phyloP scores from a whole-genome alignment of 2,888 invertebrate species.

The Hylaea fasciaria region DNA sequence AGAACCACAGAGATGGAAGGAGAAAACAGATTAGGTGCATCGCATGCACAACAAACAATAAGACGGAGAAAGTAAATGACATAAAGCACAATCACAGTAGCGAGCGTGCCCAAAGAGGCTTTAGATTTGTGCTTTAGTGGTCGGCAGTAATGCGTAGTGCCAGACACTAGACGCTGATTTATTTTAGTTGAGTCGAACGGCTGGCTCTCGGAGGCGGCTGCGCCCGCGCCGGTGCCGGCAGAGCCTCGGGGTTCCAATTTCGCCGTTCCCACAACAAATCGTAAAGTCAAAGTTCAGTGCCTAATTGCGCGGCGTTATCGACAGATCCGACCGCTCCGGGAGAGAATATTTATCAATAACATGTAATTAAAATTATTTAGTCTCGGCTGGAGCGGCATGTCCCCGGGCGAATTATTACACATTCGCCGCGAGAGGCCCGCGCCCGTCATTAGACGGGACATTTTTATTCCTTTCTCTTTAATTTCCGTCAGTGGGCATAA shows the following conservation, averaged over 20 bases:
- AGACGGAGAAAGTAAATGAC: too few relatives aligned
- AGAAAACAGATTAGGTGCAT: too few relatives aligned
- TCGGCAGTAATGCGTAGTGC: too few relatives aligned
- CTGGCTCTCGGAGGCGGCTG: constrained; percentile 3
- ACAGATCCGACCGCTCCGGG: constrained; percentile 75
- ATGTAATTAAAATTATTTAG: constrained; percentile 84
- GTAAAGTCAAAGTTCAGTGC: constrained; percentile 78
- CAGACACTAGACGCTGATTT: too few relatives aligned
- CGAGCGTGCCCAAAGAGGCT: too few relatives aligned
- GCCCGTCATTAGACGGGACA: constrained; percentile 79
- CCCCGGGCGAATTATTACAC: constrained; percentile 81
- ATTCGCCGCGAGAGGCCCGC: constrained; percentile 79
- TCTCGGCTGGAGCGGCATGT: constrained; percentile 58
- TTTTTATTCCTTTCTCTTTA: constrained; percentile 83
- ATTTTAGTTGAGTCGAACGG: not conserved
- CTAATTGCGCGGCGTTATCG: constrained; percentile 81
- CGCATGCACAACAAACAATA: too few relatives aligned
- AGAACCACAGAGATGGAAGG: too few relatives aligned
- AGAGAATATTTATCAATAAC: constrained; percentile 82
- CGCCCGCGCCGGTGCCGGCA: constrained; percentile 41
- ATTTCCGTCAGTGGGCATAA: constrained; percentile 80
- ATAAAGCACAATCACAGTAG: too few relatives aligned
- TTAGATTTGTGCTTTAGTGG: too few relatives aligned
- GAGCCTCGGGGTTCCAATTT: constrained; percentile 66
- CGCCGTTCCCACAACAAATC: constrained; percentile 81